A percentile compares a stretch with the other conserved stretches of the same genome.
Evolutionary conservation across 2,888 invertebrate species (phyloP).

Genomic region (Erynnis tages): DNA sequence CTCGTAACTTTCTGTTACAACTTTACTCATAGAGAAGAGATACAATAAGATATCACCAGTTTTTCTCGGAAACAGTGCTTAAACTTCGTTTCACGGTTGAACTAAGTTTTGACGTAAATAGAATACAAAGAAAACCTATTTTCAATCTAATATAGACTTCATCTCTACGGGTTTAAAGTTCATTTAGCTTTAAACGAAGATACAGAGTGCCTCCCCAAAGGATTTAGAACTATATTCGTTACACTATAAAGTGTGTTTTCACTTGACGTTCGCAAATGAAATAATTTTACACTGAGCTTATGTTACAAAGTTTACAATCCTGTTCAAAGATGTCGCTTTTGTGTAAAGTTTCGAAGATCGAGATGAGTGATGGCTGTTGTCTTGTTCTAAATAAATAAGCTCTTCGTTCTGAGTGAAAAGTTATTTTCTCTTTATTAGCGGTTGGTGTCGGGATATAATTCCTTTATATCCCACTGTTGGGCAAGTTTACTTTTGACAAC

Average conservation of each 20-base stretch:
- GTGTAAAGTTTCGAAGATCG: too few relatives aligned
- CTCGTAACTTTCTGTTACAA: too few relatives aligned
- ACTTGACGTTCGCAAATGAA: background rate
- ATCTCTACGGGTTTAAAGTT: background rate
- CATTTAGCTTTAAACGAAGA: background rate
- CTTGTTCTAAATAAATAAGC: too few relatives aligned
- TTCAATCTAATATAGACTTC: background rate
- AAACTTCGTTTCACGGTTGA: conserved; percentile 11
- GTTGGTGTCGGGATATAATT: too few relatives aligned
- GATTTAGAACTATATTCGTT: conserved; percentile 1
- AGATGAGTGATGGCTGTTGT: conserved; percentile 3
- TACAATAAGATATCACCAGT: background rate
- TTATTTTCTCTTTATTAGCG: background rate
- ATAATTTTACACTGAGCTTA: background rate
- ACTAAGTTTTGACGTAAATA: conserved; percentile 5
- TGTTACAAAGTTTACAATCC: conserved; percentile 1
- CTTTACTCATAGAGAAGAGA: too few relatives aligned
- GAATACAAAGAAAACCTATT: background rate
- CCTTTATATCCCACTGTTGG: too few relatives aligned
- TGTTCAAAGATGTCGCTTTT: too few relatives aligned
- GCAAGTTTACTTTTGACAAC: too few relatives aligned
- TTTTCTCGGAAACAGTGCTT: conserved; percentile 11
- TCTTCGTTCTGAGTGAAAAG: too few relatives aligned
- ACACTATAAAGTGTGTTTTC: background rate
- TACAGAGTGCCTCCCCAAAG: background rate